Conservation (phyloP, 2,113 vertebrate genomes). For the Brevimyrus niger region DNA sequence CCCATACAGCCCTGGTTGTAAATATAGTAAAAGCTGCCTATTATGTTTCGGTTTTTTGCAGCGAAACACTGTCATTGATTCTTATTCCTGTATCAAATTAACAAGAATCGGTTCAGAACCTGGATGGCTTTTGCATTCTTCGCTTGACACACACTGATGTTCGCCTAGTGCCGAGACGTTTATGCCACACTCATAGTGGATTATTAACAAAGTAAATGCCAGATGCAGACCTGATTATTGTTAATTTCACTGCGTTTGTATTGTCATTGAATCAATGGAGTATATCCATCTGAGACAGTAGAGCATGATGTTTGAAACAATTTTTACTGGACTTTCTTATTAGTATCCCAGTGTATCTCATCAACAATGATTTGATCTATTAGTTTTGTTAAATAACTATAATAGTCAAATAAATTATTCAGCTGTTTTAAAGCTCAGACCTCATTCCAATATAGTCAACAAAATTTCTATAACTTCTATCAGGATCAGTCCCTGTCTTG, state of each 20-base stretch:
- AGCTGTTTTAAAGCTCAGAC: too few species aligned
- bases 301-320: neutral
- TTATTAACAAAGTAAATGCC: neutral
- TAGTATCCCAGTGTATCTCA: neutral
- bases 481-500: too few species aligned
- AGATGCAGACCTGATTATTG: neutral
- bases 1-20: neutral
- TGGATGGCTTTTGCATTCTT: neutral
- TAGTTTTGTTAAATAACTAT: neutral
- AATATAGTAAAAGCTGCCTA: neutral
- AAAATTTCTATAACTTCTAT: too few species aligned
- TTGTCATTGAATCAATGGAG: neutral
- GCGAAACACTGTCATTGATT: neutral
- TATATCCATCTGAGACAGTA: neutral
- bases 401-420: too few species aligned
- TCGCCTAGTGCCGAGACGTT: neutral
- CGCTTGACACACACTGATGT: neutral
- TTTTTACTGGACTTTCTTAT: neutral
- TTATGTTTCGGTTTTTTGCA: neutral
- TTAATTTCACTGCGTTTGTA: neutral
- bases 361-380: neutral
- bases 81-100: neutral
- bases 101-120: neutral
- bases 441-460: too few species aligned
- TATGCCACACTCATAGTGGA: neutral